Base-by-base conservation (phyloP, 2,888 invertebrate species). In the Fragum fragum region DNA sequence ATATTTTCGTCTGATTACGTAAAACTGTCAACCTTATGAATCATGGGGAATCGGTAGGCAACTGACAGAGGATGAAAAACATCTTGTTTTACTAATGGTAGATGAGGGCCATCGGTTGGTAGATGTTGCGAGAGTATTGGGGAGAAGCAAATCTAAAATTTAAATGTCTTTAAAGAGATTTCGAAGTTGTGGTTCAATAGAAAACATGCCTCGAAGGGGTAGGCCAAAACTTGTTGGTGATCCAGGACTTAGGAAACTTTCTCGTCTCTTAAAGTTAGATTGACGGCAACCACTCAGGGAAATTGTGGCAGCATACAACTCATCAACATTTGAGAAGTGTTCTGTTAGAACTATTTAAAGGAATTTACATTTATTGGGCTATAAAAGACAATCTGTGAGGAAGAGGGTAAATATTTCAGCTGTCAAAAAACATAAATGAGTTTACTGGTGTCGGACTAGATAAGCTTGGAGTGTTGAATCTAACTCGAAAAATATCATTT, bases 401-500 rank as follows among this genome's bases (percentile, higher is more conserved):
- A 70, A 52, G 52, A 69, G 7, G 21, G 21, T 70, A 3, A 53
- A 14, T 18, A 47, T 47, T 18, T n/a, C 18, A n/a, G 47, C 47
- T 18, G 47, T 47, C 47, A 47, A 47, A 5, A 47, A 47, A 47
- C 14, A 16, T 5, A 47, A 47, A 47, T 18, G 47, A 9, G 3
- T 47, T 14, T 3, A 14, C 32, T 53, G 57, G 72, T 21, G 72
- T 29, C 3, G 72, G 21, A 32, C 1, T 11, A 72, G 28, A 57
- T 28, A 36, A 29, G n/a, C 5, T n/a, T 39, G 47, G 69, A 69
- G 14, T 29, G 28, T 76, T 52, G 23, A 68, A 18, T 18, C 36
- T 39, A 11, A 79, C 3, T 75, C 57, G 71, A 71, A 75, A 52
- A 71, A 57, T 18, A 39, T 72, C 14, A 75, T 71, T 9, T 75